Conservation (phyloP, 1,140 invertebrate species). For the Ridgeia piscesae region DNA sequence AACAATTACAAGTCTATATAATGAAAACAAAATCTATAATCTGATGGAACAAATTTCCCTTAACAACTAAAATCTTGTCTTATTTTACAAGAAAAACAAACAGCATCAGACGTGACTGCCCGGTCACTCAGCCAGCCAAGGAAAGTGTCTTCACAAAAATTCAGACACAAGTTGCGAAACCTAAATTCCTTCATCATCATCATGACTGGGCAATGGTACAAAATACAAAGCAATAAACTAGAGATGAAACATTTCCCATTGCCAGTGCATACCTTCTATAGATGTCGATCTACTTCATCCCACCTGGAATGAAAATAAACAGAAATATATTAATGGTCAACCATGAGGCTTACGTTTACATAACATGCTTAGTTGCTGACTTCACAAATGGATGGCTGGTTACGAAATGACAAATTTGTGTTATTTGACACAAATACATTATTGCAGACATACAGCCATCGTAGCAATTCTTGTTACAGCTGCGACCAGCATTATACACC, state of each 20-base stretch:
- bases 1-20: too few species aligned
- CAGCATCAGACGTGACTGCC: neutral
- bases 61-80: too few species aligned
- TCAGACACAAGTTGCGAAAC: conserved; percentile 4
- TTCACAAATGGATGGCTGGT: too few species aligned
- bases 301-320: neutral
- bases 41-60: too few species aligned
- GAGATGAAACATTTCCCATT: too few species aligned
- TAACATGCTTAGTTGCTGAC: too few species aligned
- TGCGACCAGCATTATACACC: neutral
- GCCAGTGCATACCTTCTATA: too few species aligned
- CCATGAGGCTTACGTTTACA: too few species aligned
- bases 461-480: neutral
- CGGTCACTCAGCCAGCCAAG: neutral
- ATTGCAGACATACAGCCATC: neutral
- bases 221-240: neutral
- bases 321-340: neutral
- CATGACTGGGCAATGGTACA: neutral
- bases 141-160: neutral
- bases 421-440: neutral
- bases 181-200: neutral
- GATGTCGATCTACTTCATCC: neutral
- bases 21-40: too few species aligned
- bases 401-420: neutral
- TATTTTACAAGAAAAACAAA: neutral